Conservation (phyloP, 1,140 invertebrate genomes). For the Eueides isabella region DNA sequence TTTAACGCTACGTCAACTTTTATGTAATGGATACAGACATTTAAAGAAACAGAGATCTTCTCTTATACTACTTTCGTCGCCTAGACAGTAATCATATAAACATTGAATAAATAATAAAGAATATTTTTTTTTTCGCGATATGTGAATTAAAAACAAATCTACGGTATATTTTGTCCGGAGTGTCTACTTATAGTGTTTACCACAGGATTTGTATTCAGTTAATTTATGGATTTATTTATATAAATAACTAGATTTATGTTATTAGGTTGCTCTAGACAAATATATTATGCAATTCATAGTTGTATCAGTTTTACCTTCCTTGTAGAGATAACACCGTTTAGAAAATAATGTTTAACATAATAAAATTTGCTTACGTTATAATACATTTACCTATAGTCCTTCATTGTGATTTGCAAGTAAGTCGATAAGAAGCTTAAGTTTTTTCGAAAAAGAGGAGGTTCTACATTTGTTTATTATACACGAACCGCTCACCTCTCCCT, state of each 20-base stretch:
- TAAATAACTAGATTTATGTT: neutral
- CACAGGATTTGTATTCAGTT: neutral
- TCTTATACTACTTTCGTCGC: neutral
- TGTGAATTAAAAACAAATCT: neutral
- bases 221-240: neutral
- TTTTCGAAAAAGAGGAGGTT: no score
- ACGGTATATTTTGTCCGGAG: neutral
- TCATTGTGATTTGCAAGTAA: no score
- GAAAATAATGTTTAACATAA: neutral
- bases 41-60: slow-evolving; percentile 3
- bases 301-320: neutral
- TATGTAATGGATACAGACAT: slow-evolving; percentile 40
- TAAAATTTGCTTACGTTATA: neutral
- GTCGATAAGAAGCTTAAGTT: no score
- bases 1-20: slow-evolving; percentile 55
- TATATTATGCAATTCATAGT: neutral
- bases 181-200: no score
- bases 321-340: neutral
- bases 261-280: neutral
- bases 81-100: neutral
- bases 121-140: no score
- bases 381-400: no score
- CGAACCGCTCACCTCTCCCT: no score
- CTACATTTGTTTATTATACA: no score
- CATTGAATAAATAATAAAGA: no score